These are phyloP conservation scores for Myathropa florea DNA, from an alignment of 2,888 invertebrate species.

Conservation along the genomic window DNA sequence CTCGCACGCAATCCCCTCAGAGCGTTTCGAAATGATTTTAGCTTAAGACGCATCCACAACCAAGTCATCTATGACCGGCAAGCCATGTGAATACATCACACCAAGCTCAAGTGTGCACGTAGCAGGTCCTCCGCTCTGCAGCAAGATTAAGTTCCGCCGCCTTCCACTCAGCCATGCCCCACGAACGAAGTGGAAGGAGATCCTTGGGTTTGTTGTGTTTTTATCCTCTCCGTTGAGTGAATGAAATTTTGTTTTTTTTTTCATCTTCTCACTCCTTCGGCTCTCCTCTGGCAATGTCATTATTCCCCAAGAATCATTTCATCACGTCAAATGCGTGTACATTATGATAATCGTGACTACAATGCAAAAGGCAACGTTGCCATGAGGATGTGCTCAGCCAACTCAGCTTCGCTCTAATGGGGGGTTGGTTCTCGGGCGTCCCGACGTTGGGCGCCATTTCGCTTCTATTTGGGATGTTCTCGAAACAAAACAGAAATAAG, in stretches of 20 bases:
- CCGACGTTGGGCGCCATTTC: slow-evolving; percentile 3
- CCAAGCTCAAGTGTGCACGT: slow-evolving; percentile 11
- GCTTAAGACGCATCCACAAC: slow-evolving; percentile 56
- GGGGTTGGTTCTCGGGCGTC: slow-evolving; percentile 5
- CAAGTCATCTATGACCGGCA: not conserved
- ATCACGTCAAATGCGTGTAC: slow-evolving; percentile 62
- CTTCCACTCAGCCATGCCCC: slow-evolving; percentile 8
- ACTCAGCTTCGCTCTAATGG: not conserved
- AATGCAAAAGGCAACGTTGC: slow-evolving; percentile 34
- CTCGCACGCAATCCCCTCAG: not conserved
- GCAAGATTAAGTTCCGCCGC: slow-evolving; percentile 52
- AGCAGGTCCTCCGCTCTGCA: slow-evolving; percentile 13
- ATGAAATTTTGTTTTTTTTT: slow-evolving; percentile 18
- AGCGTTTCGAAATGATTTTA: slow-evolving; percentile 42
- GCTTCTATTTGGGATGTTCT: not conserved
- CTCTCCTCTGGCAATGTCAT: slow-evolving; percentile 28
- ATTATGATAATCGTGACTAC: slow-evolving; percentile 61
- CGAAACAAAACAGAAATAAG: not conserved
- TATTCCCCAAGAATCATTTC: slow-evolving; percentile 53
- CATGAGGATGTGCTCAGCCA: slow-evolving; percentile 13
- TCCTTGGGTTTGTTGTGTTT: not conserved
- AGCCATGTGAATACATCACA: slow-evolving; percentile 24
- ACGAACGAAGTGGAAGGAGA: slow-evolving; percentile 17
- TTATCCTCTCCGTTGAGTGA: not conserved
- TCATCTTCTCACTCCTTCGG: not conserved